Evolutionary conservation across 1,140 invertebrate species (phyloP).

Genomic region (Mactra quadrangularis): DNA sequence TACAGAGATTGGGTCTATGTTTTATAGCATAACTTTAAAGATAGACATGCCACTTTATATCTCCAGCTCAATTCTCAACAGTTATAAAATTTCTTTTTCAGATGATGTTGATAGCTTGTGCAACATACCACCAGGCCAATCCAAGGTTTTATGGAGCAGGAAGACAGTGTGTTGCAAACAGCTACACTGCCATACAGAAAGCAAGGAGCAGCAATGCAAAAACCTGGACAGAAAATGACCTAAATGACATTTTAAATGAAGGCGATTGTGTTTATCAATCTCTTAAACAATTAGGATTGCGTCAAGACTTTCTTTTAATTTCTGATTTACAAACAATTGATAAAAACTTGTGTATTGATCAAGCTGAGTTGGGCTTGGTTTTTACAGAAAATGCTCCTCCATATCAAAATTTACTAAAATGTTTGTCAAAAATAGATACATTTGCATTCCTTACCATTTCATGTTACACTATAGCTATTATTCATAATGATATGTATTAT

Average conservation of each 20-base stretch:
- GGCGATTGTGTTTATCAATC: neutral
- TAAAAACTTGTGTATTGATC: too few relatives aligned
- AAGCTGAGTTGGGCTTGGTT: too few relatives aligned
- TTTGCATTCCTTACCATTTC: neutral
- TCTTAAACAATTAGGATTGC: too few relatives aligned
- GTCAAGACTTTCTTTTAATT: too few relatives aligned
- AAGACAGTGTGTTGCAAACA: neutral
- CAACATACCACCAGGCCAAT: neutral
- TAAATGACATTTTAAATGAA: neutral
- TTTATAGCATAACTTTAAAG: too few relatives aligned
- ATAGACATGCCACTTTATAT: too few relatives aligned
- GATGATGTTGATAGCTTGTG: neutral
- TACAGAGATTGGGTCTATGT: too few relatives aligned
- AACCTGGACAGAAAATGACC: neutral
- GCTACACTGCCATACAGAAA: neutral
- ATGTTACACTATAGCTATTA: neutral
- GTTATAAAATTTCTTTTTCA: too few relatives aligned
- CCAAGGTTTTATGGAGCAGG: neutral
- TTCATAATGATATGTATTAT: neutral
- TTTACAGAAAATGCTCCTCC: too few relatives aligned
- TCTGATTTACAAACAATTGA: too few relatives aligned
- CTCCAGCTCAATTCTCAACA: too few relatives aligned
- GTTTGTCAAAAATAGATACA: neutral
- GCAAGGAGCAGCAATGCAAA: neutral
- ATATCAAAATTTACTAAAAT: neutral